Conservation (phyloP, 2,113 vertebrate species). For the Isichthys henryi region DNA sequence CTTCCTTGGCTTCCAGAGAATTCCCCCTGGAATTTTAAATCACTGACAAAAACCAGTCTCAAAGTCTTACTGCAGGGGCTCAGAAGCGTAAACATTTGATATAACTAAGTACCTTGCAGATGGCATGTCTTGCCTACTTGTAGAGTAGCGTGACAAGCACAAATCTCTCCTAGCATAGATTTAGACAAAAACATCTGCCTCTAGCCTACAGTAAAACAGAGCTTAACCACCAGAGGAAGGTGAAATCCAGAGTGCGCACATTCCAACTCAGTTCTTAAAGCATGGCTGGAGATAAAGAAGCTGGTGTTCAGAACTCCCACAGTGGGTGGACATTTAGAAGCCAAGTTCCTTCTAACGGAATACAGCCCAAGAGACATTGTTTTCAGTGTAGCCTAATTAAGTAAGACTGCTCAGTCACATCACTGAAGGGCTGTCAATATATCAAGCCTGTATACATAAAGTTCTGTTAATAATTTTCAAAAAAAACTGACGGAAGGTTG, state of each 20-base stretch:
- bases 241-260: neutral
- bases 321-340: slow-evolving; percentile 10
- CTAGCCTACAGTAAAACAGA: neutral
- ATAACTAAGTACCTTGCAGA: neutral
- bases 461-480: neutral
- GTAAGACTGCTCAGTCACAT: neutral
- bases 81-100: neutral
- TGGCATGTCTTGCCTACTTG: neutral
- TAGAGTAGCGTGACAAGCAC: neutral
- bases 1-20: neutral
- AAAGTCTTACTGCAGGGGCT: neutral
- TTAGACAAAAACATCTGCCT: slow-evolving; percentile 3
- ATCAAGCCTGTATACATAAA: too few relatives aligned
- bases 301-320: slow-evolving; percentile 18
- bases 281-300: slow-evolving; percentile 16
- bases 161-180: neutral
- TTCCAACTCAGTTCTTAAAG: slow-evolving; percentile 14
- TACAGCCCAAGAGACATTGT: neutral
- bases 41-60: neutral
- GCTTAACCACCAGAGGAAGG: neutral
- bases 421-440: neutral
- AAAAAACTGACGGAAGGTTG: neutral
- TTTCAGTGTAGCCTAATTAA: neutral
- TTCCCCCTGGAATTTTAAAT: neutral
- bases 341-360: neutral